These are phyloP conservation scores for Ariopsis seemanni DNA, from an alignment of 2,113 vertebrate genomes.

Conservation along the genomic window DNA sequence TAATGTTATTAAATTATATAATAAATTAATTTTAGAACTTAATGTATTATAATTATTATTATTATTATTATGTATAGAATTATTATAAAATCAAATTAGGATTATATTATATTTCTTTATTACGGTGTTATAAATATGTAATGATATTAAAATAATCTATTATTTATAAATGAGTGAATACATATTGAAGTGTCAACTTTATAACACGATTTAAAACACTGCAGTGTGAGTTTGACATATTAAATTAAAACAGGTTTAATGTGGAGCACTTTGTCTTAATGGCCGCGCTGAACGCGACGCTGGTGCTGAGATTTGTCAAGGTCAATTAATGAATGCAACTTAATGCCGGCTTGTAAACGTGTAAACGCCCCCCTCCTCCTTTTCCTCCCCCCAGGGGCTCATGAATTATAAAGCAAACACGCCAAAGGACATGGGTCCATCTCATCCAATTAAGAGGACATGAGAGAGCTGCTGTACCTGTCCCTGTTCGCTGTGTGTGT, in stretches of 20 bases:
- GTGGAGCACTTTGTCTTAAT: conserved; percentile 29
- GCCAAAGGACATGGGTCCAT: conserved; percentile 65
- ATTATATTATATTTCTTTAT: not conserved
- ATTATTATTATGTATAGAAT: not conserved
- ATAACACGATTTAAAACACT: not conserved
- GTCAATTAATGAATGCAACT: conserved; percentile 72
- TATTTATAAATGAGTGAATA: not conserved
- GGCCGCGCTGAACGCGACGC: conserved; percentile 38
- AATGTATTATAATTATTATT: not conserved
- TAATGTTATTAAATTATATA: not conserved
- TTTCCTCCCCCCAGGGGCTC: conserved; percentile 51
- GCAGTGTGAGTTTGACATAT: not conserved
- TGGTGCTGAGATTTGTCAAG: conserved; percentile 75
- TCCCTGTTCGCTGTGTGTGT: not conserved
- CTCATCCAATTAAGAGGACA: conserved; percentile 68
- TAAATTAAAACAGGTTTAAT: conserved; percentile 43
- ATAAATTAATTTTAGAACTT: not conserved
- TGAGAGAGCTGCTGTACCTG: conserved; percentile 33
- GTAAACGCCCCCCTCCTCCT: not conserved
- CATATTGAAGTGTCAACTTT: not conserved
- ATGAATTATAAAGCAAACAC: conserved; percentile 67
- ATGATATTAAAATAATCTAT: not conserved
- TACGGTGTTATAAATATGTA: not conserved
- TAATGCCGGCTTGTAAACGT: conserved; percentile 57
- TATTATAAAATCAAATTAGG: not conserved